Evolutionary conservation across 53 echinoderm and acorn worm genomes (phyloP), one percentile per base, ranked within the genome.

Genomic region (Holothuria scabra): DNA sequence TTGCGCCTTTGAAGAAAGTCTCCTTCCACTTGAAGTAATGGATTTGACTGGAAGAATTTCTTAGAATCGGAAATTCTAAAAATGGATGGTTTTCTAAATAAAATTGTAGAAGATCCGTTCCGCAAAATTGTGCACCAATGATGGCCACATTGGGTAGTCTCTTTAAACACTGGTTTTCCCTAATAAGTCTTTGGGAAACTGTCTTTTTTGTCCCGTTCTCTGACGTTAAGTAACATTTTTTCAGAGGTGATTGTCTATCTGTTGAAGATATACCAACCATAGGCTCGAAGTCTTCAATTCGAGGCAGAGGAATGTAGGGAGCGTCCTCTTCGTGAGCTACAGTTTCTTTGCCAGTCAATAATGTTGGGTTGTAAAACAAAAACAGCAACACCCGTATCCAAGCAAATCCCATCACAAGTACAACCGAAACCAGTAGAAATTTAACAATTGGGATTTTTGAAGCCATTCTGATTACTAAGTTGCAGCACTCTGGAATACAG

Each of bases 101-200:
- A 71, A 71, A 71, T 44, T 71, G 37, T 12, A 71, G 44, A 34
- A 71, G 38, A 22, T 71, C 38, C 12, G 37, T 71, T 23, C 71
- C 71, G 34, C 71, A 71, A 34, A 34, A 23, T 35, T 34, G 16
- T 71, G 71, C 71, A 24, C 71, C 71, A 71, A 71, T 71, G 71
- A 71, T 37, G 10, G 41, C 44, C 1, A 41, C 38, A 24, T 71
- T 34, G 16, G 71, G 71, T 4, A 71, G 71, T 22, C 71, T 32
- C 34, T 22, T 34, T 35, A 34, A 5, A 37, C 71, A 71, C 21
- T 20, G 11, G 33, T 37, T 71, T 37, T 41, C 44, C 21, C 16
- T 44, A 0, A 34, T 29, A 18, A 34, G 19, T 37, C 44, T 35
- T 44, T 29, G 35, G 12, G 38, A 44, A 11, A 71, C 11, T 2